phyloP scores from a whole-genome alignment of 2,797 vertebrate genomes.

The Coluber constrictor region DNA sequence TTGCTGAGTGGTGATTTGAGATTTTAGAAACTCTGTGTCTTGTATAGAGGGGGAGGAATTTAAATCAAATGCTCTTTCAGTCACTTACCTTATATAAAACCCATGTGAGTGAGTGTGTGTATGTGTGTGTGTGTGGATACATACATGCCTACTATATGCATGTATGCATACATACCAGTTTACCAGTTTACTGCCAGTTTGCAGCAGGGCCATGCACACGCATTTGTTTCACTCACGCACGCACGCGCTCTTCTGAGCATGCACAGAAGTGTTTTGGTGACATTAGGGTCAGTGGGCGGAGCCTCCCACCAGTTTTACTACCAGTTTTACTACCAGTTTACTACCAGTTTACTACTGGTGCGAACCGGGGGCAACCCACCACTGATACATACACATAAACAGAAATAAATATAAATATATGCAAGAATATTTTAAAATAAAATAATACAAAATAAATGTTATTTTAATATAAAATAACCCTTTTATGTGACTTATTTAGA shows the following conservation, averaged over 20 bases:
- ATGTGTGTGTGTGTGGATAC: neutral
- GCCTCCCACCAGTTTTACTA: no score
- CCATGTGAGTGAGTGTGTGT: neutral
- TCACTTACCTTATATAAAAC: neutral
- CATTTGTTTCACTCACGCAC: no score
- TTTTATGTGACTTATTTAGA: neutral
- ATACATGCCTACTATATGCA: neutral
- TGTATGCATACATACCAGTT: neutral
- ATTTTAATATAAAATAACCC: neutral
- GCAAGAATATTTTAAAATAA: neutral
- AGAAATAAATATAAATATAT: neutral
- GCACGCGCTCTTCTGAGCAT: no score
- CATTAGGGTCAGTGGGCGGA: no score
- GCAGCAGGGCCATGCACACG: no score
- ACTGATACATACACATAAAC: neutral
- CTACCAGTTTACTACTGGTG: no score
- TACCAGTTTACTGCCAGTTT: no score
- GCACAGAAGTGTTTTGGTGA: no score
- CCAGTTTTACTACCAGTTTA: no score
- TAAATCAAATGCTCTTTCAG: neutral
- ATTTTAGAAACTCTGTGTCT: neutral
- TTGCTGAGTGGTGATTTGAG: neutral
- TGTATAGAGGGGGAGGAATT: neutral
- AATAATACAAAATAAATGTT: neutral
- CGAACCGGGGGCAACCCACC: no score